Evolutionary conservation across 2,888 invertebrate species (phyloP).

Genomic region (Hyposoter dolosus): DNA sequence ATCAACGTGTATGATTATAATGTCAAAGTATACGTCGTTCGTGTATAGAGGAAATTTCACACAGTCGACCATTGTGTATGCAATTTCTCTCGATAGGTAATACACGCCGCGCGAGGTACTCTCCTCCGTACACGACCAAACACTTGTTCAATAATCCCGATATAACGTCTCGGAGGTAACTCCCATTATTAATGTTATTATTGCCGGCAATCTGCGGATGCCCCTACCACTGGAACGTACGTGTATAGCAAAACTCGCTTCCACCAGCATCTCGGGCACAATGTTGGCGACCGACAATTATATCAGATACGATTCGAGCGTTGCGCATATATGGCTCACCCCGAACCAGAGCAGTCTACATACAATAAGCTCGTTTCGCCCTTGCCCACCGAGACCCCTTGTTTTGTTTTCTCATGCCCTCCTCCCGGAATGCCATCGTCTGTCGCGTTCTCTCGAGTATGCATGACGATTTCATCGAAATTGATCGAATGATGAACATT

Average conservation of each 20-base stretch:
- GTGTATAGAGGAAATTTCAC: not conserved
- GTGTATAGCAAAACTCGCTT: constrained; percentile 38
- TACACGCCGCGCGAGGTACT: constrained; percentile 24
- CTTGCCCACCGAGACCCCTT: not conserved
- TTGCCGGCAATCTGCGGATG: constrained; percentile 68
- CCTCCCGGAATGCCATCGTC: not conserved
- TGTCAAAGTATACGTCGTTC: not conserved
- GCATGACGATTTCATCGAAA: not conserved
- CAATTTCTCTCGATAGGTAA: constrained; percentile 57
- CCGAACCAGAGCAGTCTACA: not conserved
- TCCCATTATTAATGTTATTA: constrained; percentile 71
- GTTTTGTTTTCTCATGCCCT: not conserved
- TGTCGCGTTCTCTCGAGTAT: not conserved
- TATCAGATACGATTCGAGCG: constrained; percentile 62
- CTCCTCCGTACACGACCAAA: constrained; percentile 40
- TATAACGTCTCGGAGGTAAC: constrained; percentile 67
- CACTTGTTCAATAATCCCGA: constrained; percentile 67
- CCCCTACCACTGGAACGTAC: constrained; percentile 34
- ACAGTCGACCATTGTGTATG: constrained; percentile 10
- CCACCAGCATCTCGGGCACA: constrained; percentile 51
- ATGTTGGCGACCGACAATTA: constrained; percentile 65
- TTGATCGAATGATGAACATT: not conserved
- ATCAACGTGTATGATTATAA: constrained; percentile 49
- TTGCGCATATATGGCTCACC: constrained; percentile 26
- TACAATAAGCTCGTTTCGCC: constrained; percentile 32